A percentile compares a stretch with the other conserved stretches of the same genome.
Conservation (phyloP, 2,113 vertebrate genomes). For the Lanius ludovicianus region DNA sequence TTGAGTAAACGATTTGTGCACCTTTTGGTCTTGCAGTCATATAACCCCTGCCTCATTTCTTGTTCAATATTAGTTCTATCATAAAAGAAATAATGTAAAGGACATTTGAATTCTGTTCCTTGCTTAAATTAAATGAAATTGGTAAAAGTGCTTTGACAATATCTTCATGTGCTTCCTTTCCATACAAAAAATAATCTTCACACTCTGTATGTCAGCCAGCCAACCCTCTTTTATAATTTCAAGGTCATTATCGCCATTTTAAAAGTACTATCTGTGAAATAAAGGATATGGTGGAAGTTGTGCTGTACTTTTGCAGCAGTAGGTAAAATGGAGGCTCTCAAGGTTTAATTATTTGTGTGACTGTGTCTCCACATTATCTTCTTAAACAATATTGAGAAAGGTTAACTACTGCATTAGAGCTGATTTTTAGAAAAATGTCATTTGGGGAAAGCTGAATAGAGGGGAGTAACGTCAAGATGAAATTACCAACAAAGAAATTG, state of each 20-base stretch:
- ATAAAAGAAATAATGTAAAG: not conserved
- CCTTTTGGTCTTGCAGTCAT: not conserved
- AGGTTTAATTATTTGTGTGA: not conserved
- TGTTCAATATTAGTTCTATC: not conserved
- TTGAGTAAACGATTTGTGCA: not conserved
- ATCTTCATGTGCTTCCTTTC: not conserved
- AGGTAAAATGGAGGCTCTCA: not conserved
- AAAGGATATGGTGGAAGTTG: not conserved
- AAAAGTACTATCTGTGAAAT: not conserved
- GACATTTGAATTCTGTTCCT: not conserved
- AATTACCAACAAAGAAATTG: constrained; percentile 50
- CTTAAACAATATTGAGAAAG: constrained; percentile 50
- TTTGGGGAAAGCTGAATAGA: constrained; percentile 6
- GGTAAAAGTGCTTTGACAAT: not conserved
- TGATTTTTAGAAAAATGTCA: constrained; percentile 20
- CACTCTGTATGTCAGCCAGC: not conserved
- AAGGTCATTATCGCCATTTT: not conserved
- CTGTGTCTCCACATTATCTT: constrained; percentile 5
- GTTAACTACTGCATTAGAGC: constrained; percentile 31
- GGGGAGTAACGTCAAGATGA: not conserved
- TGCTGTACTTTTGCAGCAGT: not conserved
- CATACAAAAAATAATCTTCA: not conserved
- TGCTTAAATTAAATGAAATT: not conserved
- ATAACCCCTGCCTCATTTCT: not conserved
- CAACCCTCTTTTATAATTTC: not conserved